phyloP scores from a whole-genome alignment of 2,797 vertebrate species.

The Valencia hispanica region DNA sequence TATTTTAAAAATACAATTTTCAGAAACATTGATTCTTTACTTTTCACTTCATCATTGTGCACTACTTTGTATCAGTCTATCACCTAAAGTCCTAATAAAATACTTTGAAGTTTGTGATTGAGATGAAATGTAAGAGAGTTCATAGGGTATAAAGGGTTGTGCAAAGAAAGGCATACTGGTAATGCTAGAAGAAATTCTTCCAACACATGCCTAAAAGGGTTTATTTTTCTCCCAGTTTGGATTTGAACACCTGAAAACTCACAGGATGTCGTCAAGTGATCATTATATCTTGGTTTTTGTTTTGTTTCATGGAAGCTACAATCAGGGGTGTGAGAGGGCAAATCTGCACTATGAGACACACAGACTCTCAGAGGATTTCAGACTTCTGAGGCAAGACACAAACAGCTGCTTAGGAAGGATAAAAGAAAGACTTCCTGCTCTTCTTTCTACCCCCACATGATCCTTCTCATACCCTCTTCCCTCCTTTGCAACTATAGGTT shows the following conservation, averaged over 20 bases:
- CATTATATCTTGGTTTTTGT: slow-evolving; percentile 51
- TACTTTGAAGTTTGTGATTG: background rate
- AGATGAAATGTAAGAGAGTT: background rate
- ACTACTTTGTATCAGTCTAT: background rate
- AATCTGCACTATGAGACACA: slow-evolving; percentile 52
- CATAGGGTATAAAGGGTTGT: background rate
- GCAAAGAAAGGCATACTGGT: background rate
- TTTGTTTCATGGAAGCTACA: slow-evolving; percentile 44
- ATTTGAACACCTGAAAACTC: slow-evolving; percentile 28
- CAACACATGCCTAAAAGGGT: background rate
- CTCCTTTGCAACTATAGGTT: slow-evolving; percentile 50
- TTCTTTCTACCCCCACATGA: slow-evolving; percentile 36
- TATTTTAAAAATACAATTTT: background rate
- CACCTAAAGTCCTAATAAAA: background rate
- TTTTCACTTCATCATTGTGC: background rate
- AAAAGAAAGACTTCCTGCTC: slow-evolving; percentile 74
- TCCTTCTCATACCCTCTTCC: slow-evolving; percentile 39
- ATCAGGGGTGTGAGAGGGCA: slow-evolving; percentile 45
- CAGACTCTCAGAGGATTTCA: slow-evolving; percentile 59
- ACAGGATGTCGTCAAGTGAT: slow-evolving; percentile 57
- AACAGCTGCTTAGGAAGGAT: slow-evolving; percentile 70
- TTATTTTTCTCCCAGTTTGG: slow-evolving; percentile 2
- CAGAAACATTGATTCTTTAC: background rate
- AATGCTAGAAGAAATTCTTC: slow-evolving; percentile 6
- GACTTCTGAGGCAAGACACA: slow-evolving; percentile 65